Conservation (phyloP, 2,113 vertebrate genomes). For the Brienomyrus brachyistius region DNA sequence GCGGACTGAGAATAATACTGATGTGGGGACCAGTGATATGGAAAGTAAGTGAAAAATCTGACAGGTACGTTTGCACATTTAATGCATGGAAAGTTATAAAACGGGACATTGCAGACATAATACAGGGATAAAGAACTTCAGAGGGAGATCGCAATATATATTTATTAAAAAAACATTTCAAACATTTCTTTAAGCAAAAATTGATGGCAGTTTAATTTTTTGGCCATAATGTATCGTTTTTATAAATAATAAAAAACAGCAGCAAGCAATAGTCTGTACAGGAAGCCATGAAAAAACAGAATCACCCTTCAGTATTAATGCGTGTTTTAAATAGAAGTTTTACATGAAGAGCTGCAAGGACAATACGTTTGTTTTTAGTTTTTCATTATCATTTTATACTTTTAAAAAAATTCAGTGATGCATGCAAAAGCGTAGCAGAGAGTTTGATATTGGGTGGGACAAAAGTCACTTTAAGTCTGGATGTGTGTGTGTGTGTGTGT, state of each 20-base stretch:
- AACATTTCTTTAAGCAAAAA: neutral
- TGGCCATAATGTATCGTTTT: neutral
- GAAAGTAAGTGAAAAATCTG: neutral
- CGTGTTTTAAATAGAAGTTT: neutral
- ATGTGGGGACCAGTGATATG: neutral
- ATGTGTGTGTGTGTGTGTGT: neutral
- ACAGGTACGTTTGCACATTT: neutral
- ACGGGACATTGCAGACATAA: neutral
- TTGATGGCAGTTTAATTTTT: neutral
- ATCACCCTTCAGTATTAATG: neutral
- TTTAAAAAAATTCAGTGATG: neutral
- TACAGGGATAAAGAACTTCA: neutral
- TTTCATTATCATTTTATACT: neutral
- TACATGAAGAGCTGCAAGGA: neutral
- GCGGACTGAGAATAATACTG: neutral
- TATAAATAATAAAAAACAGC: neutral
- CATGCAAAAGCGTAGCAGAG: neutral
- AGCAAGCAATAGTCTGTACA: neutral
- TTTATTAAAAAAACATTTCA: neutral
- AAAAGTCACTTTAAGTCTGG: neutral
- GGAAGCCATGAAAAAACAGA: neutral
- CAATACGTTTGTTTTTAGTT: neutral
- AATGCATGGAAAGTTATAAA: neutral
- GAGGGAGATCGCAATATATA: neutral
- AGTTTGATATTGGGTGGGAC: neutral